These are phyloP conservation scores for Synergus gifuensis DNA, from an alignment of 2,888 invertebrate species.

Conservation along the genomic window DNA sequence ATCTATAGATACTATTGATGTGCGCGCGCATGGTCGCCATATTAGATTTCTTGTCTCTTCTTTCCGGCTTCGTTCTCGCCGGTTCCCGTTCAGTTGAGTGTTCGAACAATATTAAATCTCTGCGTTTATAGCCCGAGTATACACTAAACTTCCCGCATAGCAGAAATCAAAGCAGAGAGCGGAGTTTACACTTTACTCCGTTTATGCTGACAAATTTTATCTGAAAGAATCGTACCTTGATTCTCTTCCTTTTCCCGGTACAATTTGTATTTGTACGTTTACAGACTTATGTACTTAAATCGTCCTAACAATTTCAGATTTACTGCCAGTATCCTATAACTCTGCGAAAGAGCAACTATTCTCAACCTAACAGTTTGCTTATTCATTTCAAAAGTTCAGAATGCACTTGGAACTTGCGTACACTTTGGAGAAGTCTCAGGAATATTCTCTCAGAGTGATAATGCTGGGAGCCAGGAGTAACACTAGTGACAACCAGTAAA, in stretches of 20 bases:
- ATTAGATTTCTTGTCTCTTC: slow-evolving; percentile 35
- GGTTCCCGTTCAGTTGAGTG: slow-evolving; percentile 23
- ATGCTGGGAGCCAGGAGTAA: slow-evolving; percentile 27
- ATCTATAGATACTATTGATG: neutral
- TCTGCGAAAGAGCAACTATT: slow-evolving; percentile 22
- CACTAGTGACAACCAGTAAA: neutral
- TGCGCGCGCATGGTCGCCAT: slow-evolving; percentile 35
- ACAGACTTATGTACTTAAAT: neutral
- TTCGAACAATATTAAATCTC: slow-evolving; percentile 21
- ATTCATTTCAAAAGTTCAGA: neutral
- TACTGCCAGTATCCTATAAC: neutral
- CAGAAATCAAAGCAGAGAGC: neutral
- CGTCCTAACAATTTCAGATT: neutral
- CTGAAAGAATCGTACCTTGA: neutral
- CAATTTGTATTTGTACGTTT: neutral
- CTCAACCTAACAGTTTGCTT: slow-evolving; percentile 12
- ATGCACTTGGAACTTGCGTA: neutral
- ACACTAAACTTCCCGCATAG: neutral
- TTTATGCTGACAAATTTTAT: slow-evolving; percentile 13
- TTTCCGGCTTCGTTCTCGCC: slow-evolving; percentile 19
- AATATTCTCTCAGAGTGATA: slow-evolving; percentile 19
- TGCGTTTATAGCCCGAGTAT: slow-evolving; percentile 12
- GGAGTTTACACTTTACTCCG: neutral
- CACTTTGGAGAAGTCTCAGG: slow-evolving; percentile 29
- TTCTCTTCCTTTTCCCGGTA: neutral